Percentiles rank a stretch among this genome's conserved stretches.
Evolutionary conservation across 2,113 vertebrate genomes (phyloP).

Genomic region (Forbesichthys papilliferus): DNA sequence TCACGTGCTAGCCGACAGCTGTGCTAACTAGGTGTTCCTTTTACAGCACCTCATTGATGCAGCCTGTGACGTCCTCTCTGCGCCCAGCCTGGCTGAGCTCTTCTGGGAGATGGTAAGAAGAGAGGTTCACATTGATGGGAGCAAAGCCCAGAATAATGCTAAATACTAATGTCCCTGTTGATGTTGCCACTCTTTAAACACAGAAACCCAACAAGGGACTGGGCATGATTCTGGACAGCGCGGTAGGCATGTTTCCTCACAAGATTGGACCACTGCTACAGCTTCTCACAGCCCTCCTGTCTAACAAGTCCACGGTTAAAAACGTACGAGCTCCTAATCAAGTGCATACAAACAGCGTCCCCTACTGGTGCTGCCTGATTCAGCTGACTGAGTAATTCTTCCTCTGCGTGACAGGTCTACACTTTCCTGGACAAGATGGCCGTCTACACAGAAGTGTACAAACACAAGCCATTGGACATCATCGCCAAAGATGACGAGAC

Average conservation of each 20-base stretch:
- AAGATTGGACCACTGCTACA: constrained; percentile 90
- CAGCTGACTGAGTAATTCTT: neutral
- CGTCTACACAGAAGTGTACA: constrained; percentile 93
- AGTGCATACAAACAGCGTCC: neutral
- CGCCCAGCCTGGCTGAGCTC: constrained; percentile 90
- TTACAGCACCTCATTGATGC: constrained; percentile 87
- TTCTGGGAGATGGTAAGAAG: constrained; percentile 95
- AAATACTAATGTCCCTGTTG: neutral
- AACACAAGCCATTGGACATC: constrained; percentile 89
- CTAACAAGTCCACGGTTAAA: constrained; percentile 93
- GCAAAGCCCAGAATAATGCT: neutral
- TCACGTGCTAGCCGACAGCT: constrained; percentile 36
- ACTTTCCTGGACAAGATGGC: constrained; percentile 98
- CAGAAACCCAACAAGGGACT: constrained; percentile 92
- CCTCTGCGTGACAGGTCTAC: constrained; percentile 82
- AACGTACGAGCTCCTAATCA: constrained; percentile 76
- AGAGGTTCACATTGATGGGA: neutral
- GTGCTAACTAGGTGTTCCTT: constrained; percentile 36
- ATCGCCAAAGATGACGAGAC: constrained; percentile 92
- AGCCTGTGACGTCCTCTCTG: constrained; percentile 91
- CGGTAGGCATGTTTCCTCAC: constrained; percentile 91
- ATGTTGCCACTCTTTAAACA: constrained; percentile 1
- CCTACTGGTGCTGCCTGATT: neutral
- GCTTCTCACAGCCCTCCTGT: constrained; percentile 88
- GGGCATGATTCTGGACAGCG: constrained; percentile 94